Conservation (phyloP, 2,797 vertebrate genomes). For the Microctenopoma stevenorrisi region DNA sequence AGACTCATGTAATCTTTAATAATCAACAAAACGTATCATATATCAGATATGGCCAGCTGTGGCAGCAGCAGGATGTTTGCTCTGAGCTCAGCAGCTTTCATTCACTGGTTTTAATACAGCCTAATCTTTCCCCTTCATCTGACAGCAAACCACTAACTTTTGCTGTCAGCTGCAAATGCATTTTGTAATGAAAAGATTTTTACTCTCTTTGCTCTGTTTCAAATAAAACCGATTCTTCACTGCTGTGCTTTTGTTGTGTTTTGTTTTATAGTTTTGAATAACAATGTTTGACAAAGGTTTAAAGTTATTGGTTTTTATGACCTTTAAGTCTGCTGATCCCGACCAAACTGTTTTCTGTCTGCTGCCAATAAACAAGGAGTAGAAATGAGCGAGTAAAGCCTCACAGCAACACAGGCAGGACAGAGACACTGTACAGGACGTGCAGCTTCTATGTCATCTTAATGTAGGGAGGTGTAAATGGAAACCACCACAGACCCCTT, state of each 20-base stretch:
- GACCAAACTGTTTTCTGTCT: background rate
- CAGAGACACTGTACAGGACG: no score
- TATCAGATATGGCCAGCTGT: background rate
- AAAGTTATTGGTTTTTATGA: conserved; percentile 7
- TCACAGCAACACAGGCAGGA: background rate
- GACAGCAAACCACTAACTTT: background rate
- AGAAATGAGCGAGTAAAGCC: background rate
- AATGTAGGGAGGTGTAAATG: no score
- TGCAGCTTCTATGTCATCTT: no score
- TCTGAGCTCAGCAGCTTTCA: conserved; percentile 5
- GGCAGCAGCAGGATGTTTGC: conserved; percentile 9
- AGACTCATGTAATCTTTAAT: conserved; percentile 1
- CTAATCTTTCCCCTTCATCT: background rate
- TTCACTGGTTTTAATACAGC: background rate
- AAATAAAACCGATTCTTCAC: background rate
- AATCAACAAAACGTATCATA: background rate
- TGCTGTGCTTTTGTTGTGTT: background rate
- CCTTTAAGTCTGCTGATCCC: background rate
- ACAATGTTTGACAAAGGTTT: background rate
- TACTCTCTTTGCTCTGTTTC: background rate
- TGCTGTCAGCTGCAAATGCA: background rate
- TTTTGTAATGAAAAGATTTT: background rate
- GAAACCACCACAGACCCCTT: no score
- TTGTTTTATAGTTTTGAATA: background rate
- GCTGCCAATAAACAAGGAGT: background rate